These are phyloP conservation scores for Erpornis zantholeuca DNA, from an alignment of 2,113 vertebrate species.

Conservation along the genomic window DNA sequence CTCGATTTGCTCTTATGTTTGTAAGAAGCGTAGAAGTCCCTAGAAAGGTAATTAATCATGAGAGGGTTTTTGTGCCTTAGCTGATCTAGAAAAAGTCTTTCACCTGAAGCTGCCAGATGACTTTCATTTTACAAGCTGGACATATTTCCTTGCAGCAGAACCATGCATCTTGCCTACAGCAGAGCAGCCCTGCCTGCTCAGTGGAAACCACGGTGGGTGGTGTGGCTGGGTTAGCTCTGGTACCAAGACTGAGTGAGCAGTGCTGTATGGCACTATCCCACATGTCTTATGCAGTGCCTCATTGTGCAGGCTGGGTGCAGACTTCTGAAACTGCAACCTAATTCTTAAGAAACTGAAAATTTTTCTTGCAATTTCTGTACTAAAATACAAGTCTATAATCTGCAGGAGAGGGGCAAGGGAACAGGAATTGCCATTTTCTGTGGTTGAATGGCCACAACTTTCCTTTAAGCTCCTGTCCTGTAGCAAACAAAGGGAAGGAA, in stretches of 20 bases:
- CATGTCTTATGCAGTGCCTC: fast-evolving
- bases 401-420: neutral
- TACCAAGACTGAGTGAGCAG: fast-evolving
- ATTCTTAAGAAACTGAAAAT: neutral
- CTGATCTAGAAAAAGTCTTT: neutral
- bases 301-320: fast-evolving
- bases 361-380: neutral
- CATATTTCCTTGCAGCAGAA: neutral
- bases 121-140: neutral
- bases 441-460: neutral
- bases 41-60: neutral
- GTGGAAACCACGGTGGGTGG: fast-evolving
- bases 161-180: fast-evolving
- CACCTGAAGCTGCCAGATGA: neutral
- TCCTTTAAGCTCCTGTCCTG: neutral
- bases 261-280: fast-evolving
- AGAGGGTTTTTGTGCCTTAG: neutral
- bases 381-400: neutral
- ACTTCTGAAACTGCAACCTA: neutral
- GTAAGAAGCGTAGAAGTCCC: neutral
- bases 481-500: neutral
- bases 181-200: neutral
- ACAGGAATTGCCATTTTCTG: neutral
- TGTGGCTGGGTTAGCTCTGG: neutral
- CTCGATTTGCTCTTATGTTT: neutral